Evolutionary conservation across 2,113 vertebrate species (phyloP), one percentile per base, ranked within the genome.

Genomic region (Ramphastos sulfuratus): DNA sequence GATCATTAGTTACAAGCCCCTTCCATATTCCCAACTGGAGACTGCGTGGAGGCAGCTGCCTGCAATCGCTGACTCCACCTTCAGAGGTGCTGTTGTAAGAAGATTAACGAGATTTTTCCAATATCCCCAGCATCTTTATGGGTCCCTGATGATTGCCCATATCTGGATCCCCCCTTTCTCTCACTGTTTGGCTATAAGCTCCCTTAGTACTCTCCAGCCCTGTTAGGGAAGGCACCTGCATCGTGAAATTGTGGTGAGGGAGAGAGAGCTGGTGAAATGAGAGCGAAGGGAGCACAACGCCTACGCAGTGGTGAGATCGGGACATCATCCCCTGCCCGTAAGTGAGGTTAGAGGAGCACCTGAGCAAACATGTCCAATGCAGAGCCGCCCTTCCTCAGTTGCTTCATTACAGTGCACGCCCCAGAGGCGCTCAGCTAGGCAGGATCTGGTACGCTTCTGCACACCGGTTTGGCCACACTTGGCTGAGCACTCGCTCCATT

Each of bases 401-500:
- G 97, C 96, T 39, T 99, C 99, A 10, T 58, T 98, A 76, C 99
- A 99, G 87, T 98, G 96, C 8, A 93, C 67, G 4, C 97, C 97
- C 96, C 95, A 97, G 80, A 97, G 16, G 5, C 31, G 96, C 91
- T 95, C 97, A 10, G 97, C 97, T 19, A 98, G 93, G 96, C 99
- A 99, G 76, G 82, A 98, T 83, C 99, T 98, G 66, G 98, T 97
- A 33, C 99, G 98, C 75, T 97, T 96, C 96, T 99, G 99, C 72
- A 98, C 97, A 1, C 98, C 98, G 1, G 97, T 97, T 82, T 98
- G 97, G 76, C 98, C 98, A 75, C 99, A 99, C 70, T 97, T 92
- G 12, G 98, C 98, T 19, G 98, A 97, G 77, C 99, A 99, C 55
- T 96, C 95, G 2, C 98, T 98, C 99, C 99, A 99, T 72, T 97